Evolutionary conservation across 2,888 invertebrate species (phyloP), one percentile per base, ranked within the genome.

Genomic region (Lamellibrachia satsuma): DNA sequence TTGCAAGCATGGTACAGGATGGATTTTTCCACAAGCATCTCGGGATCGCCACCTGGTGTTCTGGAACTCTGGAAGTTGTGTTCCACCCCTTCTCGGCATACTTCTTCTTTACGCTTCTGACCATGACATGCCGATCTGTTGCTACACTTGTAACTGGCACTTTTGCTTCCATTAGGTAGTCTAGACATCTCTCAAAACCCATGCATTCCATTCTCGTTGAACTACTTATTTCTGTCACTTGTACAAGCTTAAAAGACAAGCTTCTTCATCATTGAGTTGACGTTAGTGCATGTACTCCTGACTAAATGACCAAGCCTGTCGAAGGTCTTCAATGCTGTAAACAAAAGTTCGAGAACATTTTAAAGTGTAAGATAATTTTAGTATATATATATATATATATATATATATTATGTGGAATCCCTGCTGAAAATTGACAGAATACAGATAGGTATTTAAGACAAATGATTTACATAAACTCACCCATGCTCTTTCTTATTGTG

Each of bases 131-230:
- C n/a, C 90, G 52, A 27, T 90, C 90, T 90, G 90, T 90, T 22
- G 90, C 90, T 9, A 90, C 90, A n/a, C 52, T 52, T 90, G 51
- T 90, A 27, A 90, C 90, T 9, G 90, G 27, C 90, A 90, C 90
- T 51, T 90, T 27, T 1, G 52, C 9, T n/a, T 90, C 90, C 15
- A 90, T 22, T 27, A 90, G 52, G 90, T 22, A 90, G 27, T 90
- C 27, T 8, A 90, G 52, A 90, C 90, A 90, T 90, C 90, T 90
- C 90, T 90, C 90, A n/a, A 90, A 90, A 39, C 90, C 90, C 7
- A 90, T 3, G 11, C 90, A 90, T 90, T 90, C 90, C 90, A 90
- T 90, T 90, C 90, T 39, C 3, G 2, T 22, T 15, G 90, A 90
- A 90, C n/a, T 90, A 11, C 90, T 27, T 51, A 27, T 11, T 90